Percentiles rank a stretch among this genome's conserved stretches.
These are phyloP conservation scores for Bradypodion pumilum DNA, from an alignment of 2,797 vertebrate species.

Conservation along the genomic window DNA sequence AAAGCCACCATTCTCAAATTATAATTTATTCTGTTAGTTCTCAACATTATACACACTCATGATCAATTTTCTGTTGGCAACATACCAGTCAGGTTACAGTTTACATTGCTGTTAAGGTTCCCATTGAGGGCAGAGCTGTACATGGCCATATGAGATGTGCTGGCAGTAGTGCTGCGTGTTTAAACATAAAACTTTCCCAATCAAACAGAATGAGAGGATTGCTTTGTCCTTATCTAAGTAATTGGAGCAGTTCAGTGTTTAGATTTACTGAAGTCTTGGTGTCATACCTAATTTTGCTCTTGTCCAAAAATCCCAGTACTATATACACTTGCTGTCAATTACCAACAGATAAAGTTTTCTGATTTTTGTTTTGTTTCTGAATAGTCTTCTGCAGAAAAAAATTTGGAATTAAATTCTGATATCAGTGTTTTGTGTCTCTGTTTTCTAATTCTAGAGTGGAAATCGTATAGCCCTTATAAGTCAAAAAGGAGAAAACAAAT, in stretches of 20 bases:
- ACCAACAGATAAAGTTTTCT: background rate
- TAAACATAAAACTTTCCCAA: background rate
- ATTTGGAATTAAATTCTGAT: background rate
- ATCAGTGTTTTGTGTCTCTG: background rate
- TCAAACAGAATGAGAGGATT: background rate
- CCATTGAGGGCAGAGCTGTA: background rate
- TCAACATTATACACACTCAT: too few species aligned
- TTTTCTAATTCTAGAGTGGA: background rate
- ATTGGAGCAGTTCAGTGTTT: background rate
- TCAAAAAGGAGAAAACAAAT: background rate
- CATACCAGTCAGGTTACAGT: background rate
- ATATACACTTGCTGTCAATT: background rate
- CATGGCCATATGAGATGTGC: background rate
- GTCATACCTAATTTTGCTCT: background rate
- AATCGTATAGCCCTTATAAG: background rate
- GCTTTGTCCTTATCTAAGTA: background rate
- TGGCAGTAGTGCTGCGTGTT: background rate
- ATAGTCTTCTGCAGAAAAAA: too few species aligned
- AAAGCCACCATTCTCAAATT: background rate
- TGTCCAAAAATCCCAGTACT: background rate
- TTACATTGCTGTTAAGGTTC: background rate
- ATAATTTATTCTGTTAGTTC: background rate
- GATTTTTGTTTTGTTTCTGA: background rate
- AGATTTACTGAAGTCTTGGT: background rate
- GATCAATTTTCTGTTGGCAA: background rate